Conservation (phyloP, 2,113 vertebrate species). For the Corythaeola cristata region DNA sequence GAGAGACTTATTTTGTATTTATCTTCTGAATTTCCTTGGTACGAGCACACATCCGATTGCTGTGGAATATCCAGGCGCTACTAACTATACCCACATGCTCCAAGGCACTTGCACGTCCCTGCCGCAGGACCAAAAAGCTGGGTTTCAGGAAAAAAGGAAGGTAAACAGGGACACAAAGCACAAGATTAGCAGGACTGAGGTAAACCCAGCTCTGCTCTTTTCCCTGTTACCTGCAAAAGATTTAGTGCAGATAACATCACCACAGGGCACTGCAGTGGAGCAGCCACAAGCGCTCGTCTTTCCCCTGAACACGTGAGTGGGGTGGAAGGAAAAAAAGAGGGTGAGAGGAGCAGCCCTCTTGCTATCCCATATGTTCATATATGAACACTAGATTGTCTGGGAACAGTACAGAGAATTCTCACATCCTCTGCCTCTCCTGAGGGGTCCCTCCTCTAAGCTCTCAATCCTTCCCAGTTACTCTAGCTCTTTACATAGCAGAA, state of each 20-base stretch:
- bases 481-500: neutral
- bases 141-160: neutral
- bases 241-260: neutral
- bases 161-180: neutral
- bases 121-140: rapidly evolving
- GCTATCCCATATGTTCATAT: neutral
- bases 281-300: neutral
- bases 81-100: rapidly evolving
- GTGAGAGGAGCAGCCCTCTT: neutral
- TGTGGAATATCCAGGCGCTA: neutral
- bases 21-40: neutral
- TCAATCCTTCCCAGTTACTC: neutral
- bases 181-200: neutral
- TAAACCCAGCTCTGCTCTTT: neutral
- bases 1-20: neutral
- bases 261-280: neutral
- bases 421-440: neutral
- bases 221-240: neutral
- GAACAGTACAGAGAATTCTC: neutral
- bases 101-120: neutral
- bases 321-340: neutral
- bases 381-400: neutral
- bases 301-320: neutral
- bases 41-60: rapidly evolving
- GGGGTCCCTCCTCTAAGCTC: neutral